Conservation (phyloP, 2,888 invertebrate species). For the Dugesia japonica region DNA sequence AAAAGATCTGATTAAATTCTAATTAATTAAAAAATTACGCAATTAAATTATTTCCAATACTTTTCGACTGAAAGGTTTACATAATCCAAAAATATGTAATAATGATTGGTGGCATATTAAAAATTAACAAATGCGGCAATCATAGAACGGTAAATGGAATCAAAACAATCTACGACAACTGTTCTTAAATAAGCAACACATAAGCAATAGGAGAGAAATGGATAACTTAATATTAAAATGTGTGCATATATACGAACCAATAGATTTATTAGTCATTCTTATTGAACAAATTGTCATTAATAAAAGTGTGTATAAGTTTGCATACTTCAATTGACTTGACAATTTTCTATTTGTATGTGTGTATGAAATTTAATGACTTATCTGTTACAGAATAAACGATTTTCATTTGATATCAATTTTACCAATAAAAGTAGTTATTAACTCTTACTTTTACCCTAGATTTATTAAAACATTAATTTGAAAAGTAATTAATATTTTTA, state of each 20-base stretch:
- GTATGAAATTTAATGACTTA: too few species aligned
- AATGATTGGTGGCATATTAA: neutral
- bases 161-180: neutral
- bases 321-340: neutral
- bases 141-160: neutral
- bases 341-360: neutral
- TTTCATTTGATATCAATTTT: too few species aligned
- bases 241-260: slow-evolving; percentile 11
- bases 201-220: slow-evolving; percentile 6
- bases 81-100: neutral
- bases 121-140: neutral
- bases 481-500: too few species aligned
- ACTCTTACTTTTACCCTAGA: too few species aligned
- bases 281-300: neutral
- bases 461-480: too few species aligned
- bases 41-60: too few species aligned
- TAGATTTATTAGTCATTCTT: neutral
- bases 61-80: neutral
- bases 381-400: too few species aligned
- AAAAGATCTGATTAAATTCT: neutral
- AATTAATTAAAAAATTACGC: neutral
- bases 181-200: slow-evolving; percentile 11
- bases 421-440: too few species aligned
- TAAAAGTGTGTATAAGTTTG: neutral
- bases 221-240: neutral